Evolutionary conservation across 2,797 vertebrate species (phyloP).

Genomic region (Enteromius viviparus): DNA sequence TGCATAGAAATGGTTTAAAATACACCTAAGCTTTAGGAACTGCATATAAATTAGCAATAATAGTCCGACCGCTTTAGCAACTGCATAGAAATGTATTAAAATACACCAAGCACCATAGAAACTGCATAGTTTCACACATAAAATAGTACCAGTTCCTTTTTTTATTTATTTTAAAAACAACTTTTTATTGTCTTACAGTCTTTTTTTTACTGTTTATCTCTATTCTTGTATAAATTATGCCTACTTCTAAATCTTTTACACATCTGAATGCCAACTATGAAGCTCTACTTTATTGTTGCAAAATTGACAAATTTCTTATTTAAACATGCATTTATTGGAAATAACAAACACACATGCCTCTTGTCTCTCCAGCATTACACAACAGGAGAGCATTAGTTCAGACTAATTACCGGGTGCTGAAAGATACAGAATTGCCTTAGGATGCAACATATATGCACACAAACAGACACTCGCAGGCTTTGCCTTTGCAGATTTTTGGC

Average conservation of each 20-base stretch:
- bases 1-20: too few relatives aligned
- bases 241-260: background rate
- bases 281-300: background rate
- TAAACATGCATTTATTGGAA: constrained; percentile 1
- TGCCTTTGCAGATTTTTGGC: constrained; percentile 9
- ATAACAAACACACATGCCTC: constrained; percentile 5
- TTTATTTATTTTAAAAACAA: background rate
- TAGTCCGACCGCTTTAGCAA: too few relatives aligned
- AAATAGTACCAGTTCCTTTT: background rate
- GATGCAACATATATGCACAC: constrained; percentile 35
- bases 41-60: too few relatives aligned
- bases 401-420: constrained; percentile 12
- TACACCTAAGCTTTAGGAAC: too few relatives aligned
- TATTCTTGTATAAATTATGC: background rate
- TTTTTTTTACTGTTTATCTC: background rate
- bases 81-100: background rate
- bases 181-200: background rate
- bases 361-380: constrained; percentile 13
- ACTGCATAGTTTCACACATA: background rate
- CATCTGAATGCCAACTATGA: background rate
- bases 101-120: fast-evolving
- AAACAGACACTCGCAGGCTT: constrained; percentile 8
- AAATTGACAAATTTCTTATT: background rate
- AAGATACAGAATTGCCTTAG: constrained; percentile 22
- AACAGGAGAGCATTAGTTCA: background rate